Evolutionary conservation across 2,113 vertebrate species (phyloP).

Genomic region (Protomyctophum bolini): DNA sequence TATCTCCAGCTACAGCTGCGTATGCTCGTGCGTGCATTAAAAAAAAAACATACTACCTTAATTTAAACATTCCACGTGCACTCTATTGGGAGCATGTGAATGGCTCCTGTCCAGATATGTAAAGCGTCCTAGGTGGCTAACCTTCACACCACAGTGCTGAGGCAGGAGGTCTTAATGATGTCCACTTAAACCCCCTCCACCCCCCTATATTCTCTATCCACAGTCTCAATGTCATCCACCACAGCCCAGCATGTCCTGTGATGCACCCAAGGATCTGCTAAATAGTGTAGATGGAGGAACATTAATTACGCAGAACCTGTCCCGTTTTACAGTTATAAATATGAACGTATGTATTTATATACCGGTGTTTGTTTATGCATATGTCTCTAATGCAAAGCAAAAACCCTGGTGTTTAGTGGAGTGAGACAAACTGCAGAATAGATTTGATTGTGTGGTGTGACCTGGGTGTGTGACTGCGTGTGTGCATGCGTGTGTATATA

Average conservation of each 20-base stretch:
- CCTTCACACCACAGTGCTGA: conserved; percentile 53
- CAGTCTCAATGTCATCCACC: conserved; percentile 53
- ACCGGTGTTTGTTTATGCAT: background rate
- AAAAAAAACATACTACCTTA: too few species aligned
- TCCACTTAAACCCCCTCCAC: conserved; percentile 35
- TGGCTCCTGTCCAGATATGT: conserved; percentile 45
- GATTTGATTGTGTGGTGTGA: too few species aligned
- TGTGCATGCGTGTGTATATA: background rate
- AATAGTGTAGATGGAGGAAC: conserved; percentile 33
- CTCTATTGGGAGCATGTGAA: conserved; percentile 29
- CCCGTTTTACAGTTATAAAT: background rate
- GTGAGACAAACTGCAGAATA: too few species aligned
- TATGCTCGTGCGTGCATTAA: too few species aligned
- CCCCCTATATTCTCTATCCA: conserved; percentile 24
- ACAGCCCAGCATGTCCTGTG: conserved; percentile 18
- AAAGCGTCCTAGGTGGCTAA: conserved; percentile 48
- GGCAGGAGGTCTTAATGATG: conserved; percentile 68
- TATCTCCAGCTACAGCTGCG: background rate
- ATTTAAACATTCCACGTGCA: conserved; percentile 12
- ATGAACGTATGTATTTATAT: background rate
- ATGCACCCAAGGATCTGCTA: conserved; percentile 17
- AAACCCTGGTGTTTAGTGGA: too few species aligned
- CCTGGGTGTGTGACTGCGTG: background rate
- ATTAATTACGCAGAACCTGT: conserved; percentile 1
- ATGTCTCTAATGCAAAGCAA: background rate